Base-by-base conservation (phyloP, 2,888 invertebrate species). In the Calameuta filiformis region DNA sequence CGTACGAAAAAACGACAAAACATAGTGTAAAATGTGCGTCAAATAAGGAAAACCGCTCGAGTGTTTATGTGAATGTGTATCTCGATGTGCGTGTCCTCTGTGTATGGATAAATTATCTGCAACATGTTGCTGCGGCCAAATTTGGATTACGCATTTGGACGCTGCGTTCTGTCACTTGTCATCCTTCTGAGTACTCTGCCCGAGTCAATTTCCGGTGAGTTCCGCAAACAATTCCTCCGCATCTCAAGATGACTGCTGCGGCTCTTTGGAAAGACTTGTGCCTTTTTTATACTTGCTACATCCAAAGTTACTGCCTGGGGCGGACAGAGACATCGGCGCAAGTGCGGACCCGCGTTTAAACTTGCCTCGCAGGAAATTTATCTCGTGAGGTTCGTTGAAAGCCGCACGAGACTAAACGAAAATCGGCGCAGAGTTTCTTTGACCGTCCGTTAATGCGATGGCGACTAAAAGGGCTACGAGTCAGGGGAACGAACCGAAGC, bases 131-230 rank as follows among this genome's bases (percentile, higher is more conserved):
- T 87, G 84, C 87, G 87, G 81, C 88, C 87, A 86, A 88, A 88
- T 87, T 90, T 90, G 90, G 90, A 90, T 90, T 90, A 90, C 87
- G 86, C 86, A 85, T 85, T 78, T 75, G 75, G 75, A 23, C 30
- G 69, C 69, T 82, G 74, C 77, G 79, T 76, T 81, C 79, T 73
- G 74, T 81, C 81, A 56, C 73, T 82, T 76, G 80, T 80, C 79
- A 82, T 90, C 80, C 82, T 85, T 69, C 78, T 88, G 34, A 75
- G n/a, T 15, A 35, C 82, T 77, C 79, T 79, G 31, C 75, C 86
- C 33, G 84, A 85, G 69, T 73, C 79, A 75, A 85, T 83, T 75
- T 82, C 80, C 77, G 89, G 89, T 89, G 79, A 87, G 87, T 84
- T 30, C 15, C 37, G 15, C 15, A 4, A 4, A 40, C 37, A 40